phyloP scores from a whole-genome alignment of 2,113 vertebrate species.

The Porphyrio hochstetteri region DNA sequence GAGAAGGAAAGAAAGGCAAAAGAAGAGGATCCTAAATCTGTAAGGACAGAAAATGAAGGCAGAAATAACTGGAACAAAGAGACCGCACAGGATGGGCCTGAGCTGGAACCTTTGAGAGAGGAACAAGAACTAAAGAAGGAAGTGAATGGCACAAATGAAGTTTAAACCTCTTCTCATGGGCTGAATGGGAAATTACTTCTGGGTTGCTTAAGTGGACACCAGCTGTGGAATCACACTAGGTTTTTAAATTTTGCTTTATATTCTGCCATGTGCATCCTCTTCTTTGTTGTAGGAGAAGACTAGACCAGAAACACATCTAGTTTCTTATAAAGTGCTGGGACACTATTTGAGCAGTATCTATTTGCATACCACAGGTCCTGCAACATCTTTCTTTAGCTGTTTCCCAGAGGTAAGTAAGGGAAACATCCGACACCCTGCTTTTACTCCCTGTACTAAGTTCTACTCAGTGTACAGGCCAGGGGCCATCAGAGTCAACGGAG shows the following conservation, averaged over 20 bases:
- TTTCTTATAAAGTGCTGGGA: neutral
- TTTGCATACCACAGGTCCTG: neutral
- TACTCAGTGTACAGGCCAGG: neutral
- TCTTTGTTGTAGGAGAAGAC: neutral
- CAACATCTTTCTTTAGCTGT: neutral
- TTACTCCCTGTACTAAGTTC: neutral
- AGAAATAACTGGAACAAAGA: slow-evolving; percentile 1
- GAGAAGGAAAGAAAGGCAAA: slow-evolving; percentile 49
- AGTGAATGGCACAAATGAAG: slow-evolving; percentile 10
- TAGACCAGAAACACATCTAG: neutral
- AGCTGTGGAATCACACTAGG: slow-evolving; percentile 15
- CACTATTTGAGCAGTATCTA: neutral
- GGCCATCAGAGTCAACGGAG: neutral
- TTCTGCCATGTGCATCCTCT: neutral
- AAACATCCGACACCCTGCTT: neutral
- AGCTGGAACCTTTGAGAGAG: slow-evolving; percentile 11
- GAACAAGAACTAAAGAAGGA: slow-evolving; percentile 39
- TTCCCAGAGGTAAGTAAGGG: neutral
- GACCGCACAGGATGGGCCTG: slow-evolving; percentile 16
- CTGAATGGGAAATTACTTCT: neutral
- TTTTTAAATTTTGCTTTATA: neutral
- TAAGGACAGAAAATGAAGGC: slow-evolving; percentile 49
- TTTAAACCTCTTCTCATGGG: neutral
- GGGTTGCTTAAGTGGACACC: neutral
- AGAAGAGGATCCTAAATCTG: slow-evolving; percentile 21